Evolutionary conservation across 1,140 invertebrate genomes (phyloP), one percentile per base, ranked within the genome.

Genomic region (Leptinotarsa texana): DNA sequence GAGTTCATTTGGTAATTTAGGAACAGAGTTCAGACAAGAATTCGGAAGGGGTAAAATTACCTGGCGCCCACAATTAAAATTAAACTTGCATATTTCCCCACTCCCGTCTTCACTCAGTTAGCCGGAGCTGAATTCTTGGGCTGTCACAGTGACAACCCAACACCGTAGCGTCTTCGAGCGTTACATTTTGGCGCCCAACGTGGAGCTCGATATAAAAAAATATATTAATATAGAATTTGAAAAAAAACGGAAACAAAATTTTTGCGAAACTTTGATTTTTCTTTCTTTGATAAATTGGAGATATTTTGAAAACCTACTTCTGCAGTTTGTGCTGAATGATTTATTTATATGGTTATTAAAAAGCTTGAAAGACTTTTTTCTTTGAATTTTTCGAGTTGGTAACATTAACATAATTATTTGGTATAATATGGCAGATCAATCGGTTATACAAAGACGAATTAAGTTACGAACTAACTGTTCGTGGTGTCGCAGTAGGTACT

Each of bases 391-490:
- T 57, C 1, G 49, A 15, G 17, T 57, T 57, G 13, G 0, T 13
- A 57, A 1, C 1, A n/a, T 15, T 57, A 15, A 57, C 49, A 57
- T 57, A 57, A n/a, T 57, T 2, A 57, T 57, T 15, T 57, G 3
- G n/a, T 13, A 57, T n/a, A n/a, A n/a, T 11, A 76, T 76, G 75
- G 15, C 6, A 48, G 8, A 66, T 74, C 18, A 74, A 76, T 51
- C n/a, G 73, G 11, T 47, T 74, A 13, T 51, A 68, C 6, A 68
- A 65, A 18, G 72, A 74, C 6, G 75, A 76, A 61, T n/a, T 76
- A 11, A 6, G 17, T 11, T 76, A 76, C 69, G 72, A 76, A 48
- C 48, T 74, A 18, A 33, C 75, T 6, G n/a, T 57, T n/a, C 13
- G 51, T 2, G 75, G 72, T 48, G 69, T 76, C n/a, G 73, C 65